A percentile compares a stretch with the other conserved stretches of the same genome.
These are phyloP conservation scores for Cavia porcellus DNA, from an alignment of 2,113 vertebrate species.

Conservation along the genomic window DNA sequence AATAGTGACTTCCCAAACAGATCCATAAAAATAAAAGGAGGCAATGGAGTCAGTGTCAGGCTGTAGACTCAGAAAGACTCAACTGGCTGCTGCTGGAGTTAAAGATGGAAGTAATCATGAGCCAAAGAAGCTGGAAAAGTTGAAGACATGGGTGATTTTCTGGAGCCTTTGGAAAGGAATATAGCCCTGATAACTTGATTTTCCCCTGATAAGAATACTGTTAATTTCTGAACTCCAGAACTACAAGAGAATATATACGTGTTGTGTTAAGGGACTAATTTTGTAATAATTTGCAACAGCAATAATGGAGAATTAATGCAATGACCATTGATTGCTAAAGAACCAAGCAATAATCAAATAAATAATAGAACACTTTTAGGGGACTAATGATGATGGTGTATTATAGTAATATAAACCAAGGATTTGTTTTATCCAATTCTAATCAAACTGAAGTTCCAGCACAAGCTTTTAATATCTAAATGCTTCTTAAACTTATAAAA, in stretches of 20 bases:
- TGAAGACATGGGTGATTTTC: neutral
- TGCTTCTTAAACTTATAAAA: neutral
- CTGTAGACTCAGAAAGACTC: neutral
- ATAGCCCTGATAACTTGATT: neutral
- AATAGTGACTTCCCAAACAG: neutral
- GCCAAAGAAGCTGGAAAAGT: neutral
- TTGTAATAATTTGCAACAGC: neutral
- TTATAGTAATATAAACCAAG: neutral
- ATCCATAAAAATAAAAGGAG: neutral
- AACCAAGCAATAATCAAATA: neutral
- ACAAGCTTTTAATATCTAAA: neutral
- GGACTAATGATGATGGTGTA: neutral
- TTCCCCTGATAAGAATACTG: neutral
- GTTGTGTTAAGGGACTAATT: neutral
- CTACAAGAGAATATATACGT: neutral
- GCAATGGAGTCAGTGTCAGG: neutral
- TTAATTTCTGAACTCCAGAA: neutral
- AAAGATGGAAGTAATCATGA: neutral
- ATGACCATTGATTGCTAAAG: neutral
- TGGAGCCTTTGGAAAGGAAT: neutral
- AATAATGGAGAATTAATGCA: slow-evolving; percentile 2
- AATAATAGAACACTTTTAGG: neutral
- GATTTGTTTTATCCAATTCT: neutral
- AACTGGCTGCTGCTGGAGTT: neutral
- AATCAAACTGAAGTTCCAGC: neutral